Percentiles rank a stretch among this genome's conserved stretches.
phyloP scores from a whole-genome alignment of 2,888 invertebrate genomes.

The Stratiomys singularior region DNA sequence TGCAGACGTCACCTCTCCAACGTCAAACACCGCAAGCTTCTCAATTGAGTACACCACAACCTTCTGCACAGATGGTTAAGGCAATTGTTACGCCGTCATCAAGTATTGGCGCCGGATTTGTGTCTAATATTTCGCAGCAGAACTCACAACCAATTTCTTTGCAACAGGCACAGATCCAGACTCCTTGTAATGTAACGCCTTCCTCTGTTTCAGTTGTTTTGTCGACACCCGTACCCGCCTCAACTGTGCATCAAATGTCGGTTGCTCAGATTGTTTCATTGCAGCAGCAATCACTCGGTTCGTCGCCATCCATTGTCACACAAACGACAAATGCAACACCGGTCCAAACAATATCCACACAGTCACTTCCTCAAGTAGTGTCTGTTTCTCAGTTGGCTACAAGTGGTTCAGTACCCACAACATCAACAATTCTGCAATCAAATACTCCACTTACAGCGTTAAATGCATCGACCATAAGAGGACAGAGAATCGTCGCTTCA shows the following conservation, averaged over 20 bases:
- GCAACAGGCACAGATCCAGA: slow-evolving; percentile 59
- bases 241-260: no score
- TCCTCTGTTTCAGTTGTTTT: slow-evolving; percentile 64
- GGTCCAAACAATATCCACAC: slow-evolving; percentile 63
- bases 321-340: slow-evolving; percentile 58
- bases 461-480: slow-evolving; percentile 61
- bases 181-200: slow-evolving; percentile 56
- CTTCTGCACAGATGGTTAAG: slow-evolving; percentile 62
- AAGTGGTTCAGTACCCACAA: slow-evolving; percentile 63
- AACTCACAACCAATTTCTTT: slow-evolving; percentile 56
- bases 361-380: slow-evolving; percentile 64
- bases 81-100: slow-evolving; percentile 62
- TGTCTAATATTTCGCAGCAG: slow-evolving; percentile 65
- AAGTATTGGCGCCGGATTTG: slow-evolving; percentile 63
- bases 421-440: slow-evolving; percentile 60
- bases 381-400: slow-evolving; percentile 65
- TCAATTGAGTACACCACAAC: slow-evolving; percentile 59
- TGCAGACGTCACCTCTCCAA: slow-evolving; percentile 56
- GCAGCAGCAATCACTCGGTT: slow-evolving; percentile 60
- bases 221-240: slow-evolving; percentile 62
- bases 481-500: slow-evolving; percentile 63
- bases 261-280: slow-evolving; percentile 62
- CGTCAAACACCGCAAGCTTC: slow-evolving; percentile 56
- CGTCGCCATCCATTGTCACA: slow-evolving; percentile 56
- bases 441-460: slow-evolving; percentile 62